These are phyloP conservation scores for Augiades crinisus DNA, from an alignment of 2,888 invertebrate genomes.

Conservation along the genomic window DNA sequence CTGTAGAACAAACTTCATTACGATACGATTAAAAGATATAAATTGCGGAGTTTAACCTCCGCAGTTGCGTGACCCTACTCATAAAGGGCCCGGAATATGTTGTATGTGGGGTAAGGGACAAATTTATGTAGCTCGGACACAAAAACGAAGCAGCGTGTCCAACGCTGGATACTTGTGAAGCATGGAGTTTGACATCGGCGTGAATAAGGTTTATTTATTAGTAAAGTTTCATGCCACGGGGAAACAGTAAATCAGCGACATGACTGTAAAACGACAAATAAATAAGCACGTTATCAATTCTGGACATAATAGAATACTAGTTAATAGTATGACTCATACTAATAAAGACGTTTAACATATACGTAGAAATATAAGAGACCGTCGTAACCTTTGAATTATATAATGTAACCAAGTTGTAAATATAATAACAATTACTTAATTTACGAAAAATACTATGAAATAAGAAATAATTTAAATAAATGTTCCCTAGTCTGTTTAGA, in stretches of 20 bases:
- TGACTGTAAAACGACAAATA: constrained; percentile 53
- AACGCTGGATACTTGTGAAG: constrained; percentile 63
- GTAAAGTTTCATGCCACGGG: constrained; percentile 65
- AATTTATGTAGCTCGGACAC: constrained; percentile 66
- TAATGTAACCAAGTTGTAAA: too few species aligned
- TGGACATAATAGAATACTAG: too few species aligned
- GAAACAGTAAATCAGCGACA: constrained; percentile 68
- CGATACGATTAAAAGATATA: constrained; percentile 67
- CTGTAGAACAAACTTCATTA: constrained; percentile 57
- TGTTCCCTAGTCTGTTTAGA: too few species aligned
- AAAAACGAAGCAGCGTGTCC: constrained; percentile 62
- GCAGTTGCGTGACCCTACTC: constrained; percentile 66
- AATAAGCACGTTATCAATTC: background rate
- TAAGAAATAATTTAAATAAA: too few species aligned
- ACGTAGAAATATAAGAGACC: too few species aligned
- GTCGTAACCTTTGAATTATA: too few species aligned
- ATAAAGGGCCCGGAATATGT: constrained; percentile 67
- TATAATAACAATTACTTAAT: too few species aligned
- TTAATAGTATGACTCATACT: background rate
- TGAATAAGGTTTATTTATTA: constrained; percentile 77
- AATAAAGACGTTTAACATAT: too few species aligned
- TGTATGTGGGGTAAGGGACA: constrained; percentile 59
- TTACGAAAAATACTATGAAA: too few species aligned
- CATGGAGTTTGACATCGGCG: constrained; percentile 71
- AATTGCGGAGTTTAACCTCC: constrained; percentile 62